phyloP scores from a whole-genome alignment of 2,113 vertebrate species.

The Empidonax alnorum region DNA sequence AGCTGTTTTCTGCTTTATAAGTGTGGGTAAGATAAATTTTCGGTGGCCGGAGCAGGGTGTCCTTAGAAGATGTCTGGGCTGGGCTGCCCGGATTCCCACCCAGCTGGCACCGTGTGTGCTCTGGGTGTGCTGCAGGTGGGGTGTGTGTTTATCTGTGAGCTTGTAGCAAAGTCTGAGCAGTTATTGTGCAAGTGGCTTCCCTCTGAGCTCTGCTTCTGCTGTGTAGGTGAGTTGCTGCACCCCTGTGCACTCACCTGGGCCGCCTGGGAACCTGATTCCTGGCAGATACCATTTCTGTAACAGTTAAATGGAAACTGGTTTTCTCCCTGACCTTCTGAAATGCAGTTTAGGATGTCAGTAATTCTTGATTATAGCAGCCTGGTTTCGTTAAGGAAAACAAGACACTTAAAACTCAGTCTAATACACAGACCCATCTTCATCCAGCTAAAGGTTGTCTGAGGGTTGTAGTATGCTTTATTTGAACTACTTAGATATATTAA shows the following conservation, averaged over 20 bases:
- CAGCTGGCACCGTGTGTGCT: accelerated
- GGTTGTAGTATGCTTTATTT: background rate
- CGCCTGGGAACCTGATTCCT: background rate
- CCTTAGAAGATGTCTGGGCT: accelerated
- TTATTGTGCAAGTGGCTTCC: background rate
- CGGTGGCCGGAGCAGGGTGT: accelerated
- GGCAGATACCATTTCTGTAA: background rate
- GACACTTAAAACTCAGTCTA: background rate
- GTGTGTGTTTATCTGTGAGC: background rate
- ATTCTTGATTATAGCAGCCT: background rate
- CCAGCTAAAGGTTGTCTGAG: background rate
- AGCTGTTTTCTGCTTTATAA: too few species aligned
- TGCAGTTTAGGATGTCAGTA: background rate
- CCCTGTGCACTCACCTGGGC: accelerated
- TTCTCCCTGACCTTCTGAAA: background rate
- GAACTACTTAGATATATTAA: background rate
- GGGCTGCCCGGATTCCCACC: accelerated
- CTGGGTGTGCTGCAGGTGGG: background rate
- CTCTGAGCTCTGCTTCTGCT: background rate
- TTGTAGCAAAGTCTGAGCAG: background rate
- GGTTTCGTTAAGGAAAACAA: background rate
- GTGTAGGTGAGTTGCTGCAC: accelerated
- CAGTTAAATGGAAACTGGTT: background rate
- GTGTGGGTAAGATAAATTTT: accelerated
- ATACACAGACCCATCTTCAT: background rate